Conservation (phyloP, 2,888 invertebrate species). For the Cephus sareptanus region DNA sequence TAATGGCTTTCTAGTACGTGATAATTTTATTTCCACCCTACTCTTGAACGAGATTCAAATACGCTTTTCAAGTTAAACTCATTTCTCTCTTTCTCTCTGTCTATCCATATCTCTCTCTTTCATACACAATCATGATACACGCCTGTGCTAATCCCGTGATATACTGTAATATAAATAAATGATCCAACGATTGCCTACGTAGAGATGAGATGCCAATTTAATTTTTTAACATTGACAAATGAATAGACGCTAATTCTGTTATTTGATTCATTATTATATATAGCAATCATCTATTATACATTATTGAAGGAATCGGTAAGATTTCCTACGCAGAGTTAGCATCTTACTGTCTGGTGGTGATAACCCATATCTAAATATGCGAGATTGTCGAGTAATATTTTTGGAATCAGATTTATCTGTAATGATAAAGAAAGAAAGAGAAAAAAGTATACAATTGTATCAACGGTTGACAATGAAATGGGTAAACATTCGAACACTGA, state of each 20-base stretch:
- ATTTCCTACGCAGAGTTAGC: not conserved
- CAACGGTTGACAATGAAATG: too few relatives aligned
- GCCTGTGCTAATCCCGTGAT: not conserved
- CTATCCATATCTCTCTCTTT: not conserved
- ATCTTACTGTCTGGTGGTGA: not conserved
- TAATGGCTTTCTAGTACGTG: not conserved
- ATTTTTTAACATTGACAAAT: not conserved
- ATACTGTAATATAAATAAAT: not conserved
- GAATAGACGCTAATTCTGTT: not conserved
- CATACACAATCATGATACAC: not conserved
- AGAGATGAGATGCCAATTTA: not conserved
- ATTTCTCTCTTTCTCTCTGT: not conserved
- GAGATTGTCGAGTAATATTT: slow-evolving; percentile 2
- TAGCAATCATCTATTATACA: not conserved
- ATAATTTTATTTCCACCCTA: not conserved
- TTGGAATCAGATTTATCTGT: not conserved
- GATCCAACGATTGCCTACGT: not conserved
- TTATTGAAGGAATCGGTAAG: not conserved
- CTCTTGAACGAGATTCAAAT: not conserved
- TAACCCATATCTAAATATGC: not conserved
- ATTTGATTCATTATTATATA: not conserved
- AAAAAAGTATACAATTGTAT: too few relatives aligned
- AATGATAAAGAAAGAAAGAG: not conserved
- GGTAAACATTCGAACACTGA: not conserved
- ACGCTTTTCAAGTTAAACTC: not conserved